Percentiles rank a stretch among this genome's conserved stretches.
These are phyloP conservation scores for Propithecus coquereli DNA, from an alignment of 2,113 vertebrate genomes.

Conservation along the genomic window DNA sequence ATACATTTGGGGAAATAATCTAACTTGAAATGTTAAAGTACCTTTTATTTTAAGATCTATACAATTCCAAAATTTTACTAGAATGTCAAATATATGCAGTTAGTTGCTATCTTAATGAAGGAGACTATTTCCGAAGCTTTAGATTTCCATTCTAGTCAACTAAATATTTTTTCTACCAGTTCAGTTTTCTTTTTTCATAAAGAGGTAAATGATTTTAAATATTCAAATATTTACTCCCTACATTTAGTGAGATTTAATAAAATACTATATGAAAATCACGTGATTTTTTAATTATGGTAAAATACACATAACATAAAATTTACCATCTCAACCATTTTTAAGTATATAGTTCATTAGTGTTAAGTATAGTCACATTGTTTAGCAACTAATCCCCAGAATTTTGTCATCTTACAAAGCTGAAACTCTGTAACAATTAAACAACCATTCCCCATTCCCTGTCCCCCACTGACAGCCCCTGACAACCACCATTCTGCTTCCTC, in stretches of 20 bases:
- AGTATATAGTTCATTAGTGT: neutral
- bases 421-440: neutral
- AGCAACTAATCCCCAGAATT: neutral
- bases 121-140: neutral
- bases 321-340: neutral
- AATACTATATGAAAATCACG: neutral
- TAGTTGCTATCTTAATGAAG: neutral
- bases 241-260: constrained; percentile 18
- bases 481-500: neutral
- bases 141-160: neutral
- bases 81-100: neutral
- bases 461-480: too few relatives aligned
- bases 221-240: neutral
- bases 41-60: constrained; percentile 9
- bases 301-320: neutral
- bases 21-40: neutral
- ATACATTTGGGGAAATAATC: neutral
- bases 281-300: neutral
- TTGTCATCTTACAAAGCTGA: neutral
- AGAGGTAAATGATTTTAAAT: neutral
- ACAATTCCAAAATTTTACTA: neutral
- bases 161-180: neutral
- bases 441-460: rapidly evolving
- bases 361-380: neutral
- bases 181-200: neutral